phyloP scores from a whole-genome alignment of 2,113 vertebrate genomes.

The Rhabdornis inornatus region DNA sequence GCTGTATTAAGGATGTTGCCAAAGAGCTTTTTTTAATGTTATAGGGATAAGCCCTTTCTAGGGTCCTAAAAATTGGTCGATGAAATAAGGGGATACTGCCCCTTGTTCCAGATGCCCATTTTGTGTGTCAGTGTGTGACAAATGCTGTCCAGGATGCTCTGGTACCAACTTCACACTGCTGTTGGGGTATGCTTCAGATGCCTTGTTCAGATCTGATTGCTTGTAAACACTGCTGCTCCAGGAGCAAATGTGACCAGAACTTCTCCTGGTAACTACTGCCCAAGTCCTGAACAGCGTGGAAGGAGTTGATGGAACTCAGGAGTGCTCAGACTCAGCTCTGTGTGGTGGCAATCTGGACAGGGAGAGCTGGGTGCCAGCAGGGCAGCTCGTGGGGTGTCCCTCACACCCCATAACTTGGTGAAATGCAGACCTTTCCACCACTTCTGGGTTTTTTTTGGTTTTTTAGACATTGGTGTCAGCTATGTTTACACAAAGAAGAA shows the following conservation, averaged over 20 bases:
- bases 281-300: fast-evolving
- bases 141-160: background rate
- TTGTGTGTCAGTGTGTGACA: background rate
- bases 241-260: background rate
- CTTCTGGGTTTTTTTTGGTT: background rate
- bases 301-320: background rate
- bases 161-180: fast-evolving
- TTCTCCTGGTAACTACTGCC: background rate
- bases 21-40: background rate
- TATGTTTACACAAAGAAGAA: conserved; percentile 27
- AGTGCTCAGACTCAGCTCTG: fast-evolving
- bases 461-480: background rate
- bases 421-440: background rate
- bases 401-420: background rate
- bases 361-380: fast-evolving
- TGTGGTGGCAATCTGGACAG: fast-evolving
- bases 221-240: fast-evolving
- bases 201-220: background rate
- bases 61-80: background rate
- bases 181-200: fast-evolving
- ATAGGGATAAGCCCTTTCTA: background rate
- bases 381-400: background rate
- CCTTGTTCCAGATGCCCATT: background rate
- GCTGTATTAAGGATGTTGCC: background rate
- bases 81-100: background rate